Base-by-base conservation (phyloP, 2,888 invertebrate genomes). In the Cataglyphis altisquamis region DNA sequence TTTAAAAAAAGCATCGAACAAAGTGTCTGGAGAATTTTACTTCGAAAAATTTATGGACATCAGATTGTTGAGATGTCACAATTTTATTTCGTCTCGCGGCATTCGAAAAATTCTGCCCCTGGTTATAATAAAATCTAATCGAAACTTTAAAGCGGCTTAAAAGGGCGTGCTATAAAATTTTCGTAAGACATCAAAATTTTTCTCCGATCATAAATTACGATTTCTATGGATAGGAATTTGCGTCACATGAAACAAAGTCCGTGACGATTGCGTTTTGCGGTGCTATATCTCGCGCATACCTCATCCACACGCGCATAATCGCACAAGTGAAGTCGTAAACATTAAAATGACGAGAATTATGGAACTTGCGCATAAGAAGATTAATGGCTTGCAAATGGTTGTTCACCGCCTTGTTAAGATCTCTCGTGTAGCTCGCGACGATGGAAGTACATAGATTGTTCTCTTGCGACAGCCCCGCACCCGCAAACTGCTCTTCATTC, bases 301-400 rank as follows among this genome's bases (percentile, higher is more conserved):
- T 52, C 45, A 45, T 21, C 25, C 39, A 41, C 21, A n/a, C 60
- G 70, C 29, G 29, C 57, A 41, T 66, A 77, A 75, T 68, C 77
- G 62, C 64, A 29, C 32, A 36, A 12, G 21, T 67, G 6, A 64
- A 62, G 83, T 68, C 81, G 83, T 82, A 86, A 89, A 86, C 75
- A 84, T 80, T 83, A 82, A 80, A 66, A 84, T 75, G 63, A 12
- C 36, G 52, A 82, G 83, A 90, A 83, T 90, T 87, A 88, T 88
- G 87, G 88, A 90, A 90, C 78, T 66, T 55, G 80, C 70, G 45
- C 66, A 41, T 62, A 82, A 80, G 85, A 83, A 82, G 85, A 89
- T 84, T 84, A 84, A 89, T 52, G 83, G 75, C 85, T 60, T 77
- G 77, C 84, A 85, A 85, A 73, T 90, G 90, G 60, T 55, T 82